phyloP scores from a whole-genome alignment of 2,888 invertebrate species.

The Cylloceria caligata region DNA sequence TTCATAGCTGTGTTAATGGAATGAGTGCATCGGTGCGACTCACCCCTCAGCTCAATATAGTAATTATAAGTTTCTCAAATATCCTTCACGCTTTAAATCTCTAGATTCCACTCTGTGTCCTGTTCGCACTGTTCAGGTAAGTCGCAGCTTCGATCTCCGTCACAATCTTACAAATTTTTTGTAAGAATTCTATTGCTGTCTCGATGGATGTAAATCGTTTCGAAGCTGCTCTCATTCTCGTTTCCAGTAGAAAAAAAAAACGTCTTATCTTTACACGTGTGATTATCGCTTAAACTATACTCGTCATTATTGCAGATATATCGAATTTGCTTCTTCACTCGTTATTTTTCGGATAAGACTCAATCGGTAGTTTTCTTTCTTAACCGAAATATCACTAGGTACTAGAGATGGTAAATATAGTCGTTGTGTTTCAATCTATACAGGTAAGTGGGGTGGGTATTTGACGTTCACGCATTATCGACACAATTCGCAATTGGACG shows the following conservation, averaged over 20 bases:
- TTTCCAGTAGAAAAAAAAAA: constrained; percentile 73
- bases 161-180: neutral
- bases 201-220: constrained; percentile 28
- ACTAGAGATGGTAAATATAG: constrained; percentile 79
- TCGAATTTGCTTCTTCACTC: constrained; percentile 58
- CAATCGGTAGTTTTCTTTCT: constrained; percentile 64
- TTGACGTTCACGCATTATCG: constrained; percentile 34
- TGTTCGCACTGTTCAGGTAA: constrained; percentile 58
- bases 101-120: constrained; percentile 51
- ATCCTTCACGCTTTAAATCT: constrained; percentile 41
- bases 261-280: constrained; percentile 59
- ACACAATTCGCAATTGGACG: constrained; percentile 53
- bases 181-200: constrained; percentile 18
- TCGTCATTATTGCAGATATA: constrained; percentile 71
- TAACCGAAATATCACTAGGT: constrained; percentile 72
- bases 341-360: constrained; percentile 16
- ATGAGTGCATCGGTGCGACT: constrained; percentile 54
- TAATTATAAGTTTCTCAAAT: constrained; percentile 50
- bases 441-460: constrained; percentile 49
- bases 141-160: constrained; percentile 39
- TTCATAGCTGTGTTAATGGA: constrained; percentile 72
- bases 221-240: constrained; percentile 55
- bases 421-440: constrained; percentile 78
- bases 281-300: constrained; percentile 73
- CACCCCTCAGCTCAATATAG: constrained; percentile 26